Evolutionary conservation across 2,888 invertebrate genomes (phyloP).

Genomic region (Hirtodrosophila duncani): DNA sequence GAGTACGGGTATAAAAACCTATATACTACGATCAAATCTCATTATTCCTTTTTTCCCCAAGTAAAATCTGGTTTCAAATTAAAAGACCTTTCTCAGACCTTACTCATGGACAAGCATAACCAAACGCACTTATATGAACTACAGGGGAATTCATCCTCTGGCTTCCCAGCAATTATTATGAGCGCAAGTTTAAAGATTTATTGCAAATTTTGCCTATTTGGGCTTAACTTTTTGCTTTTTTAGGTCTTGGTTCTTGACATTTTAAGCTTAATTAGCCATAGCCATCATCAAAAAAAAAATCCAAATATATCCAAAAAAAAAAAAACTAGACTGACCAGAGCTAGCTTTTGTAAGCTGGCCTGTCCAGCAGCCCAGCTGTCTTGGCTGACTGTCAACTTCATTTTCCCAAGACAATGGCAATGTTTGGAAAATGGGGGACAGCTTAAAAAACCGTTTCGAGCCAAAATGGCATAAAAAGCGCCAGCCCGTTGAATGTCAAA

Average conservation of each 20-base stretch:
- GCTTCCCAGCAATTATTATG: too few species aligned
- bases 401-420: conserved; percentile 31
- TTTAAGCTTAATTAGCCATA: conserved; percentile 52
- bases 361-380: too few species aligned
- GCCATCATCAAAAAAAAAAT: conserved; percentile 5
- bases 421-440: conserved; percentile 8
- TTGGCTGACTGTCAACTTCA: conserved; percentile 6
- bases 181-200: too few species aligned
- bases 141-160: too few species aligned
- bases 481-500: conserved; percentile 62
- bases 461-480: conserved; percentile 35
- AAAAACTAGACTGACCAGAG: conserved; percentile 21
- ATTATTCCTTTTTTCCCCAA: too few species aligned
- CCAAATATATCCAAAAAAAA: conserved; percentile 24
- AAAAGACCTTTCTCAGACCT: too few species aligned
- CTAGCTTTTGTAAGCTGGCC: too few species aligned
- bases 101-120: too few species aligned
- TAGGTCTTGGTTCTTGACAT: conserved; percentile 22
- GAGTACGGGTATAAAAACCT: too few species aligned
- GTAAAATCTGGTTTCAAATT: too few species aligned
- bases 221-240: neutral
- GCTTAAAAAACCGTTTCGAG: conserved; percentile 55
- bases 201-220: conserved; percentile 10
- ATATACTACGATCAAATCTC: too few species aligned
- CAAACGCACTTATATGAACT: too few species aligned